Base-by-base conservation (phyloP, 92 coral and sea anemone species). In the Epizoanthus scotinus region DNA sequence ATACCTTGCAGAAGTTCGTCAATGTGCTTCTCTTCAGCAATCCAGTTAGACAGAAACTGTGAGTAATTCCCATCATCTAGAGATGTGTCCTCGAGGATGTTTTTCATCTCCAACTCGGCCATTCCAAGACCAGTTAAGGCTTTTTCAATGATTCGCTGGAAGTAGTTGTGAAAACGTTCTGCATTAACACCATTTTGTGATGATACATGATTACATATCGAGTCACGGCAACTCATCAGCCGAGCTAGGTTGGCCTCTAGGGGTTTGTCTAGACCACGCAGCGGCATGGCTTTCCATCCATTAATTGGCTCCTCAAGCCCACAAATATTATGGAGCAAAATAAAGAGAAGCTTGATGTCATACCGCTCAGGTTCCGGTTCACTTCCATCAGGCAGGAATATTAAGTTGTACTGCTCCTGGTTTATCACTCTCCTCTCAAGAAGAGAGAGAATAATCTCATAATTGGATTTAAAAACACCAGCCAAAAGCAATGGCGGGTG, bases 221-320 rank as follows among this genome's bases (percentile, higher is more conserved):
- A 6, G 20, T 56, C 20, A n/a, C 53, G 44, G 20, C 4, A 73
- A n/a, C 4, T 3, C 8, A 74, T 57, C 54, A 74, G 54, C 9
- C 80, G 66, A 19, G 80, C 80, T 20, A 74, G 31, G 67, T 74
- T 58, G 10, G 80, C 80, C 21, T 58, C 80, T 28, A 58, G 28
- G 56, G 67, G 40, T 1, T 19, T 58, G 31, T 74, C 80, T 8
- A 25, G 0, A n/a, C n/a, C n/a, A 55, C 4, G 21, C 13, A 12
- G 0, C 8, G 80, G 80, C 13, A 8, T 0, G 1, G 1, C 21
- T 0, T 38, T 58, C 80, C 80, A 74, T 13, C 80, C 80, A 5
- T 8, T 21, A 19, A 2, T 58, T n/a, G 80, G 80, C 80, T 74
- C 3, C 42, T 58, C 1, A 18, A 74, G 44, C 22, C 52, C 80